Conservation (phyloP, 2,113 vertebrate species). For the Xiphias gladius region DNA sequence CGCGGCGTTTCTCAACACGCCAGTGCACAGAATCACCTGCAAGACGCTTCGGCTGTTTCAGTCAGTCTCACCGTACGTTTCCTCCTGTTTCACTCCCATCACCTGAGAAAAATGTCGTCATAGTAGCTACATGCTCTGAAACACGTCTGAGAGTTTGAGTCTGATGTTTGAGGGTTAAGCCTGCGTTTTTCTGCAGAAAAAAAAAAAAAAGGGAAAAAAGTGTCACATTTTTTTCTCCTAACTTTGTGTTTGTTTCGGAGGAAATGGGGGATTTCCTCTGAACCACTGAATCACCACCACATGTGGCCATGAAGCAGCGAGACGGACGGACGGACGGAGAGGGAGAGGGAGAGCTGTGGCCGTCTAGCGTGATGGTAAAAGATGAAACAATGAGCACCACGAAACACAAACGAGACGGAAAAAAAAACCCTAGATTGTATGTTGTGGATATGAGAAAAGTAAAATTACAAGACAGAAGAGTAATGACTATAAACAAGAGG, state of each 20-base stretch:
- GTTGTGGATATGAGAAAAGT: neutral
- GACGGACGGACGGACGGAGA: neutral
- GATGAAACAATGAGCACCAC: too few relatives aligned
- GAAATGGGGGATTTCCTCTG: neutral
- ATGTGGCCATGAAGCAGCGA: neutral
- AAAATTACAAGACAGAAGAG: neutral
- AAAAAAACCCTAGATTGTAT: neutral
- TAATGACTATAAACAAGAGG: neutral
- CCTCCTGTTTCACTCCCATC: neutral
- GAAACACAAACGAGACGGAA: neutral
- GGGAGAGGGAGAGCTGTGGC: too few relatives aligned
- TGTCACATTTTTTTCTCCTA: neutral
- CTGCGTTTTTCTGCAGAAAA: too few relatives aligned
- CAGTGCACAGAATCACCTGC: neutral
- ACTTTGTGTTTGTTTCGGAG: conserved; percentile 2
- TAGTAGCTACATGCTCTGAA: too few relatives aligned
- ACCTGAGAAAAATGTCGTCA: neutral
- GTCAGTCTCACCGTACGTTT: neutral
- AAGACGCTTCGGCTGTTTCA: conserved; percentile 14
- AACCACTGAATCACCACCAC: conserved; percentile 18
- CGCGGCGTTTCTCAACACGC: too few relatives aligned
- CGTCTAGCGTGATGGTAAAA: too few relatives aligned
- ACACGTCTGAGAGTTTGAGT: neutral
- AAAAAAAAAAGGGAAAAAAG: neutral
- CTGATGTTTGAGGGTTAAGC: too few relatives aligned